Percentiles rank a stretch among this genome's conserved stretches.
Conservation (phyloP, 2,797 vertebrate species). For the Hyperoplus lanceolatus region DNA sequence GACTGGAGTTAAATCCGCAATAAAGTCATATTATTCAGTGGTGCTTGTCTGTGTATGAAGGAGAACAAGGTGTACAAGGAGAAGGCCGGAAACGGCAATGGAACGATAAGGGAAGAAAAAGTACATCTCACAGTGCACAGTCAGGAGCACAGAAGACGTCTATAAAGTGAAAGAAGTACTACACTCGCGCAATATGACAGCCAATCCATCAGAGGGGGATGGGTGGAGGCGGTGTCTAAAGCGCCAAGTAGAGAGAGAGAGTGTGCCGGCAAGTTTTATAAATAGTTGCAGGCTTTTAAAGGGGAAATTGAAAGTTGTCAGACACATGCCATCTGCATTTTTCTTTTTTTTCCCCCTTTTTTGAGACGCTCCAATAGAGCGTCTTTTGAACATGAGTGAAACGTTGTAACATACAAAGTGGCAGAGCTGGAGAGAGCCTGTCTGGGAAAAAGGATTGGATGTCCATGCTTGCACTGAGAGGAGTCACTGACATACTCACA, state of each 20-base stretch:
- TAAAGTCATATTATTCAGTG: constrained; percentile 62
- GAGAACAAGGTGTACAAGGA: too few relatives aligned
- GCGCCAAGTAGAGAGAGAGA: constrained; percentile 87
- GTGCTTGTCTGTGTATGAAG: constrained; percentile 71
- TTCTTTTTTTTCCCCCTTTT: neutral
- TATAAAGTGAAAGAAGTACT: constrained; percentile 86
- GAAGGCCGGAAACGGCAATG: constrained; percentile 54
- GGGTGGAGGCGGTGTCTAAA: constrained; percentile 89
- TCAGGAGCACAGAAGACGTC: constrained; percentile 82
- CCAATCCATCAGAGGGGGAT: constrained; percentile 91
- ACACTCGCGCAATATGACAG: constrained; percentile 86
- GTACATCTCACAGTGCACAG: constrained; percentile 61
- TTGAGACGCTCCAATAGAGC: constrained; percentile 58
- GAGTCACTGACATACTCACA: constrained; percentile 38
- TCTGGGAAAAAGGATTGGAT: constrained; percentile 49
- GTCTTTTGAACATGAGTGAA: constrained; percentile 76
- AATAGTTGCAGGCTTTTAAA: constrained; percentile 81
- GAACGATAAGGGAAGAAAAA: constrained; percentile 79
- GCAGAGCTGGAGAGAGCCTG: constrained; percentile 61
- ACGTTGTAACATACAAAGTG: constrained; percentile 71
- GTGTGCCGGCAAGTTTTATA: constrained; percentile 84
- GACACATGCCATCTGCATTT: constrained; percentile 79
- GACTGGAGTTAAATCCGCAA: constrained; percentile 40
- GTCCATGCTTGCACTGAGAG: constrained; percentile 28
- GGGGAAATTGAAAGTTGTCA: constrained; percentile 84